Conservation (phyloP, 1,140 invertebrate genomes). For the Drosophila eugracilis region DNA sequence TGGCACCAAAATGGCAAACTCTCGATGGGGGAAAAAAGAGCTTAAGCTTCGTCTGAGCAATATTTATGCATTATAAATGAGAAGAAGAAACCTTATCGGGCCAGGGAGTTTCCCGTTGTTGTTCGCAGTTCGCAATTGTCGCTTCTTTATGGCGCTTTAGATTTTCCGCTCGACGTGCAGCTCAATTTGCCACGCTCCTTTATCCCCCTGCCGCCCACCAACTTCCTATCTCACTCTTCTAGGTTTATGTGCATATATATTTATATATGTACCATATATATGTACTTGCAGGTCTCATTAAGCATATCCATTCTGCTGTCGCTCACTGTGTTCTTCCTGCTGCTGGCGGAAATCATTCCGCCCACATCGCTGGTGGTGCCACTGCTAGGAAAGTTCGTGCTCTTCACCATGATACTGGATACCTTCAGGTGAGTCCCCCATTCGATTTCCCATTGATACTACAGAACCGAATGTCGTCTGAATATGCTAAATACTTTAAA, state of each 20-base stretch:
- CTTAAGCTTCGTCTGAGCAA: slow-evolving; percentile 22
- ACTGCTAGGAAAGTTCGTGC: slow-evolving; percentile 98
- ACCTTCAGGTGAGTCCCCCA: slow-evolving; percentile 92
- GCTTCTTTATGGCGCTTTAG: slow-evolving; percentile 57
- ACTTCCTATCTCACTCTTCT: slow-evolving; percentile 6
- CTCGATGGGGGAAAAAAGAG: neutral
- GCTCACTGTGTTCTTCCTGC: slow-evolving; percentile 99
- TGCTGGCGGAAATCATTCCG: slow-evolving; percentile 99
- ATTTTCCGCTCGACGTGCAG: slow-evolving; percentile 63
- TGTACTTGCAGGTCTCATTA: slow-evolving; percentile 91
- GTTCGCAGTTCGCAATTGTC: slow-evolving; percentile 54
- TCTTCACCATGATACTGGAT: slow-evolving; percentile 99
- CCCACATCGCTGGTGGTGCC: slow-evolving; percentile 99
- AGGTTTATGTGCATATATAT: no score
- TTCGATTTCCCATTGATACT: neutral
- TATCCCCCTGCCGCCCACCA: neutral
- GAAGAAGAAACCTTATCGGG: slow-evolving; percentile 38
- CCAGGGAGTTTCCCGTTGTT: slow-evolving; percentile 39
- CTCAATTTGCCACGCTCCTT: slow-evolving; percentile 63
- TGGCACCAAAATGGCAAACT: slow-evolving; percentile 4
- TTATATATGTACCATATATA: slow-evolving; percentile 9
- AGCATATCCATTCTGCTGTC: slow-evolving; percentile 99
- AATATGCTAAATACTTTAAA: no score
- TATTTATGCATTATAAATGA: slow-evolving; percentile 50
- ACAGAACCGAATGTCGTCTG: neutral